Percentiles rank a stretch among this genome's conserved stretches.
These are phyloP conservation scores for Paramormyrops kingsleyae DNA, from an alignment of 2,113 vertebrate species.

Conservation along the genomic window DNA sequence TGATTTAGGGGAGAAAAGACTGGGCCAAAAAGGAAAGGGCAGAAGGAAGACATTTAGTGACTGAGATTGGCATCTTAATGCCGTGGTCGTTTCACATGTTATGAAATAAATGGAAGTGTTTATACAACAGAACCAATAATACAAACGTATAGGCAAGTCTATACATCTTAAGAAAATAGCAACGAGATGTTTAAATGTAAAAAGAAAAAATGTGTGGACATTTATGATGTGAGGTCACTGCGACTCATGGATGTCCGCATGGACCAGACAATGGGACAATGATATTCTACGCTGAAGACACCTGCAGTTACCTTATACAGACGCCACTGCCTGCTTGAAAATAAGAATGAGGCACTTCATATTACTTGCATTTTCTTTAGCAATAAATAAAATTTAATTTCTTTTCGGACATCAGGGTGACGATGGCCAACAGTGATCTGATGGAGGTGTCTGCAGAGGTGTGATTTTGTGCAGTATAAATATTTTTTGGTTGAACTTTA, in stretches of 20 bases:
- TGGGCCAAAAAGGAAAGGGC: neutral
- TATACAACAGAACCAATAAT: neutral
- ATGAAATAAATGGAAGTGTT: neutral
- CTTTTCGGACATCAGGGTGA: neutral
- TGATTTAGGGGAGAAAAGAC: neutral
- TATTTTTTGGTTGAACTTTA: constrained; percentile 7
- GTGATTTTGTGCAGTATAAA: constrained; percentile 4
- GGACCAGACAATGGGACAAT: neutral
- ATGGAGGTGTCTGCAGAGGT: neutral
- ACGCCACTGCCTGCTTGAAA: neutral
- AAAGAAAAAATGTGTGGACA: neutral
- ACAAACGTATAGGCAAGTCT: neutral
- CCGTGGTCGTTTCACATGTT: neutral
- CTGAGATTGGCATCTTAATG: neutral
- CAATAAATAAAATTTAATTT: neutral
- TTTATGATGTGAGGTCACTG: neutral
- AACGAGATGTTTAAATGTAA: neutral
- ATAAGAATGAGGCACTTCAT: constrained; percentile 11
- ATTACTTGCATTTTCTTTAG: neutral
- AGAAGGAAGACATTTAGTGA: constrained; percentile 3
- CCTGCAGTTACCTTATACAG: neutral
- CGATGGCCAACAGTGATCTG: neutral
- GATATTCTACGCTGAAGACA: neutral
- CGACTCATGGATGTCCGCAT: neutral
- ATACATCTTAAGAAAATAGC: neutral